Evolutionary conservation across 2,888 invertebrate species (phyloP).

Genomic region (Brachyptera putata): DNA sequence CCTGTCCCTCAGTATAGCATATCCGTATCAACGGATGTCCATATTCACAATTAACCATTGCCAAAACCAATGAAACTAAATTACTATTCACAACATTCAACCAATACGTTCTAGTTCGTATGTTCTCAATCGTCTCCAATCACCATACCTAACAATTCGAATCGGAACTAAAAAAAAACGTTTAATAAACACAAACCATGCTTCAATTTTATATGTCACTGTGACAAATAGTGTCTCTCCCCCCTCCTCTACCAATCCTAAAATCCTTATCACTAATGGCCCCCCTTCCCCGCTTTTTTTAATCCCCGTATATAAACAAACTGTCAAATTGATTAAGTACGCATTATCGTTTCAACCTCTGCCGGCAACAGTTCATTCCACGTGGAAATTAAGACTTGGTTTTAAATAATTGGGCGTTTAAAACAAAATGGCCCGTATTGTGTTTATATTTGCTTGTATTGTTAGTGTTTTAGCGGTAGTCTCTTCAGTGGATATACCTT

Average conservation of each 20-base stretch:
- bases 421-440: conserved; percentile 11
- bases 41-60: too few species aligned
- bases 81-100: too few species aligned
- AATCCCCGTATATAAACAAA: conserved; percentile 23
- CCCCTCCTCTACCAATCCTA: not conserved
- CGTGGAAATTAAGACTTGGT: not conserved
- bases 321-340: conserved; percentile 23
- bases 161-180: not conserved
- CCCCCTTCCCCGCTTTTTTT: not conserved
- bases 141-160: too few species aligned
- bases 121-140: too few species aligned
- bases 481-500: not conserved
- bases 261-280: not conserved
- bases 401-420: too few species aligned
- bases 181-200: not conserved
- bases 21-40: too few species aligned
- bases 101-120: too few species aligned
- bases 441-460: not conserved
- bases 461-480: not conserved
- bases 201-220: conserved; percentile 12
- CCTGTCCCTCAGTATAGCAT: too few species aligned
- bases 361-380: not conserved
- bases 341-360: conserved; percentile 11
- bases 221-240: not conserved
- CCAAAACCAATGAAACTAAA: too few species aligned